phyloP scores from a whole-genome alignment of 2,113 vertebrate genomes.

The Maccullochella peelii region DNA sequence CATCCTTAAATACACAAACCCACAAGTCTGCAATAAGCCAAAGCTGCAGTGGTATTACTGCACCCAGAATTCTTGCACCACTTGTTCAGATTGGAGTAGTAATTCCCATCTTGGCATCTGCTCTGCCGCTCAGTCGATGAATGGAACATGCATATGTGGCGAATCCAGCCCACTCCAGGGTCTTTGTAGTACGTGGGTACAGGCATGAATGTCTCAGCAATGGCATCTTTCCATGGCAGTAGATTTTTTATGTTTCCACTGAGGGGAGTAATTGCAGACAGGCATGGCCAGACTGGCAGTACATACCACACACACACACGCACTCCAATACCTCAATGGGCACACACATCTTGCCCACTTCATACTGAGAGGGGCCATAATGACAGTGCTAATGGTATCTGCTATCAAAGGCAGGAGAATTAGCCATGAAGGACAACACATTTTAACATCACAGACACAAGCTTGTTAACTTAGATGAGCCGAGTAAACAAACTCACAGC shows the following conservation, averaged over 20 bases:
- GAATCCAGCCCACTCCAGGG: slow-evolving; percentile 59
- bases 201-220: slow-evolving; percentile 57
- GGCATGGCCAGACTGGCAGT: slow-evolving; percentile 62
- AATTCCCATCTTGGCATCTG: slow-evolving; percentile 67
- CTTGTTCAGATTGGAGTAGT: slow-evolving; percentile 56
- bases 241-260: slow-evolving; percentile 71
- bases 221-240: slow-evolving; percentile 71
- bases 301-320: slow-evolving; percentile 37
- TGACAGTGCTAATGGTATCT: slow-evolving; percentile 72
- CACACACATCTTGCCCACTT: slow-evolving; percentile 45
- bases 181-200: slow-evolving; percentile 56
- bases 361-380: slow-evolving; percentile 65
- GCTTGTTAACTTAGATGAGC: slow-evolving; percentile 75
- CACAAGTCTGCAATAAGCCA: slow-evolving; percentile 51
- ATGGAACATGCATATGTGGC: slow-evolving; percentile 59
- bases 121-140: slow-evolving; percentile 42
- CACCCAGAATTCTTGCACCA: slow-evolving; percentile 55
- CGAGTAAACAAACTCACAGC: slow-evolving; percentile 67
- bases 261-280: slow-evolving; percentile 69
- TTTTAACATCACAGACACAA: slow-evolving; percentile 67
- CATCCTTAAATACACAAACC: slow-evolving; percentile 40
- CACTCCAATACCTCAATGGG: slow-evolving; percentile 29
- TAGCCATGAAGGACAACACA: slow-evolving; percentile 73
- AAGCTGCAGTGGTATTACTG: slow-evolving; percentile 61
- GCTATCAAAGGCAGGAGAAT: slow-evolving; percentile 76